These are phyloP conservation scores for Eurystomus glaucurus DNA, from an alignment of 2,797 vertebrate species.

Conservation along the genomic window DNA sequence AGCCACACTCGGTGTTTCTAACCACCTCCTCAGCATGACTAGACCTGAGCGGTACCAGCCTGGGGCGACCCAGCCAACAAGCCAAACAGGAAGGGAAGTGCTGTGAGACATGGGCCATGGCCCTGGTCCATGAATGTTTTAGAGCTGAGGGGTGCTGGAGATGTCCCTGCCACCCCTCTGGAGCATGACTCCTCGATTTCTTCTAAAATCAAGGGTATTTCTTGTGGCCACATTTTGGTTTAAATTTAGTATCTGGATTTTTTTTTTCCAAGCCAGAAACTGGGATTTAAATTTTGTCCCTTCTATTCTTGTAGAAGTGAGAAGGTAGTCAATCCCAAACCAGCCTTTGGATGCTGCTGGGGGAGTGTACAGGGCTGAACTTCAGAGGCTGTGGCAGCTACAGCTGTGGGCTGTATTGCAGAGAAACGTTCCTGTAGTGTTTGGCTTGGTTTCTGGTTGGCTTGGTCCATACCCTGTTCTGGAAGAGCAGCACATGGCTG, in stretches of 20 bases:
- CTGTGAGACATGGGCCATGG: neutral
- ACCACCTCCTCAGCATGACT: slow-evolving; percentile 82
- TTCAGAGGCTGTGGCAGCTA: neutral
- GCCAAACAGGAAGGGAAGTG: slow-evolving; percentile 62
- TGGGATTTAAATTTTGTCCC: neutral
- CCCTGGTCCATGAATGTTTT: neutral
- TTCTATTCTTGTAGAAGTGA: neutral
- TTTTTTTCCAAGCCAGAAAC: neutral
- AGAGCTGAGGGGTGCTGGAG: neutral
- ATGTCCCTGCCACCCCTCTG: neutral
- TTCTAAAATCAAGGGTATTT: neutral
- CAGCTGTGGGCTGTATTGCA: neutral
- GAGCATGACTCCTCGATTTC: neutral
- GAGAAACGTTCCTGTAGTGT: slow-evolving; percentile 8
- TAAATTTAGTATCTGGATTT: neutral
- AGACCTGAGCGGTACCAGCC: slow-evolving; percentile 77
- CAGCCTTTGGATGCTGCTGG: neutral
- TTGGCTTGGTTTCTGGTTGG: slow-evolving; percentile 75
- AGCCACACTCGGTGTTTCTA: slow-evolving; percentile 59
- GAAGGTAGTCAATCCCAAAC: neutral
- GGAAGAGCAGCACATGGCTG: slow-evolving; percentile 56
- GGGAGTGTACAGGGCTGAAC: neutral
- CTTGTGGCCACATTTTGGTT: neutral
- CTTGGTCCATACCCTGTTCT: slow-evolving; percentile 60
- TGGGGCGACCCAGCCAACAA: slow-evolving; percentile 64